A percentile compares a stretch with the other conserved stretches of the same genome.
Evolutionary conservation across 2,888 invertebrate genomes (phyloP).

Genomic region (Girardia tigrina): DNA sequence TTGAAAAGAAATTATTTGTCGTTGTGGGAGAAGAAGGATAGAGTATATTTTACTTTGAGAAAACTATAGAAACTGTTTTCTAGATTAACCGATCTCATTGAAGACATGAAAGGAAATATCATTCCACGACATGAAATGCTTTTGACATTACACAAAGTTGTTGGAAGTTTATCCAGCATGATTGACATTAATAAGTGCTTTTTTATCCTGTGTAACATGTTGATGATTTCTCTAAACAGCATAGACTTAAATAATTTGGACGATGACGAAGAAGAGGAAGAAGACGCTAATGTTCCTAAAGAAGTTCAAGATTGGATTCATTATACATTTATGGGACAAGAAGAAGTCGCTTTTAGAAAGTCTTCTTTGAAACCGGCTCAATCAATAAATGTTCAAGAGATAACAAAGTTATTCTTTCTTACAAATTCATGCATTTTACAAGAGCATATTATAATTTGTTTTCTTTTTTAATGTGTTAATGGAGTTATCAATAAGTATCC

Average conservation of each 20-base stretch:
- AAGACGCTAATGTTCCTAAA: background rate
- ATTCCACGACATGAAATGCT: constrained; percentile 14
- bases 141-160: constrained; percentile 6
- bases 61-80: too few relatives aligned
- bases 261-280: constrained; percentile 6
- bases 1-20: too few relatives aligned
- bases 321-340: background rate
- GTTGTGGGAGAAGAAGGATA: too few relatives aligned
- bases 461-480: too few relatives aligned
- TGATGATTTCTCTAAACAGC: background rate
- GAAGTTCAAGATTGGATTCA: constrained; percentile 12
- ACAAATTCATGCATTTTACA: too few relatives aligned
- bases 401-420: too few relatives aligned
- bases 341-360: too few relatives aligned
- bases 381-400: too few relatives aligned
- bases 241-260: background rate
- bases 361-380: too few relatives aligned
- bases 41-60: too few relatives aligned
- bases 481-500: too few relatives aligned
- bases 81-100: background rate
- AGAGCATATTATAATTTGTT: too few relatives aligned
- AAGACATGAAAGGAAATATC: constrained; percentile 9
- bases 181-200: background rate
- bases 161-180: background rate
- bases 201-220: background rate